Conservation (phyloP, 2,113 vertebrate genomes). For the Willisornis vidua region DNA sequence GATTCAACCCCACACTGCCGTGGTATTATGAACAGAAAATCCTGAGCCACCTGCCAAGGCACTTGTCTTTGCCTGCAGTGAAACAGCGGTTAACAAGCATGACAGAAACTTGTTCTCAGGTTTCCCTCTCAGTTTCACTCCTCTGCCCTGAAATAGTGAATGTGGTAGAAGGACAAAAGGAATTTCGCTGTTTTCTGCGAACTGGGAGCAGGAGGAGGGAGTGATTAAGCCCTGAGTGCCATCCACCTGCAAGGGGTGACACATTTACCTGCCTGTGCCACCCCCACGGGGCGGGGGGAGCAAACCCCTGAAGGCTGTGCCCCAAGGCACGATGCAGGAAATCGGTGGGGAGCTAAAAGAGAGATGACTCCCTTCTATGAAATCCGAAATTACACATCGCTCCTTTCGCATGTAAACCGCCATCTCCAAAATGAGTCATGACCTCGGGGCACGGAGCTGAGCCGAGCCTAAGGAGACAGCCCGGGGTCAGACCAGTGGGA, state of each 20-base stretch:
- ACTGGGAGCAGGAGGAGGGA: neutral
- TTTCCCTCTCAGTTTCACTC: slow-evolving; percentile 13
- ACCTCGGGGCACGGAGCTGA: neutral
- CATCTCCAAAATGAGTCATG: slow-evolving; percentile 39
- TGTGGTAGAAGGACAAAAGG: neutral
- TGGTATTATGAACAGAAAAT: neutral
- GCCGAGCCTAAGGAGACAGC: neutral
- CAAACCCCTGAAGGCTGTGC: neutral
- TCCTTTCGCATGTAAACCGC: slow-evolving; percentile 25
- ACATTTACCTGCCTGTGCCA: neutral
- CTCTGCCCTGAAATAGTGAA: neutral
- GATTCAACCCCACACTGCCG: neutral
- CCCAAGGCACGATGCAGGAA: neutral
- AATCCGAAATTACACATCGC: neutral
- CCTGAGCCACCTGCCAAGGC: neutral
- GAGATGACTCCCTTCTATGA: slow-evolving; percentile 8
- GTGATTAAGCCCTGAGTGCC: neutral
- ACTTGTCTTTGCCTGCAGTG: neutral
- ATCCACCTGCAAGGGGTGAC: neutral
- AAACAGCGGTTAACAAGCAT: neutral
- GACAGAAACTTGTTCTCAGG: neutral
- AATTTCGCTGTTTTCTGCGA: neutral
- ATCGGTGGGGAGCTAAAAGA: neutral
- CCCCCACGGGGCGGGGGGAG: neutral
- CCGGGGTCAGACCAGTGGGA: neutral